These are phyloP conservation scores for Gymnocypris eckloni DNA, from an alignment of 2,797 vertebrate species.

Conservation along the genomic window DNA sequence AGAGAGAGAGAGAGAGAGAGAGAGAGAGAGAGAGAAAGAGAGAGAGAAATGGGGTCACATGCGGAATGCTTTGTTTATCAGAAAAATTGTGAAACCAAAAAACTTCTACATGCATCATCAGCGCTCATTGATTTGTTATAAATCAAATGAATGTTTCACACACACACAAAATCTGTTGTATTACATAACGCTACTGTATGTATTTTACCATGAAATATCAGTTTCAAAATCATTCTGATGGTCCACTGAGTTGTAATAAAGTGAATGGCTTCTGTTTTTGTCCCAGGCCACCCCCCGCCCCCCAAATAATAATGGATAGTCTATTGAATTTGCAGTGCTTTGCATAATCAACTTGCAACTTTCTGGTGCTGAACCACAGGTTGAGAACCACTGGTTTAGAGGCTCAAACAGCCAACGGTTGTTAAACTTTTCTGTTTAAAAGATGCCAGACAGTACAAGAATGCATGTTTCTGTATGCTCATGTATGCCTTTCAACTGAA, in stretches of 20 bases:
- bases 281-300: neutral
- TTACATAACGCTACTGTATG: neutral
- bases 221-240: neutral
- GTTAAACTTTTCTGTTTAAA: slow-evolving; percentile 8
- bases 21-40: neutral
- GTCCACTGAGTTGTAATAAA: neutral
- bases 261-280: neutral
- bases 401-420: neutral
- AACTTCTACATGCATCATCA: slow-evolving; percentile 11
- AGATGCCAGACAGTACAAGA: slow-evolving; percentile 45
- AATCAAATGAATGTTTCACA: neutral
- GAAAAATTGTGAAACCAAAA: neutral
- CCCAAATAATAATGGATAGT: neutral
- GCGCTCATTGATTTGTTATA: neutral
- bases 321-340: neutral
- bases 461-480: slow-evolving; percentile 34
- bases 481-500: slow-evolving; percentile 47
- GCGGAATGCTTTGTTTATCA: neutral
- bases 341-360: neutral
- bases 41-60: neutral
- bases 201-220: neutral
- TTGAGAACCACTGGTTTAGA: neutral
- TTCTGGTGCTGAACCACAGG: neutral
- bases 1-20: too few relatives aligned
- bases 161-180: neutral